phyloP scores from a whole-genome alignment of 92 coral and sea anemone genomes.

The Zoanthus sansibaricus region DNA sequence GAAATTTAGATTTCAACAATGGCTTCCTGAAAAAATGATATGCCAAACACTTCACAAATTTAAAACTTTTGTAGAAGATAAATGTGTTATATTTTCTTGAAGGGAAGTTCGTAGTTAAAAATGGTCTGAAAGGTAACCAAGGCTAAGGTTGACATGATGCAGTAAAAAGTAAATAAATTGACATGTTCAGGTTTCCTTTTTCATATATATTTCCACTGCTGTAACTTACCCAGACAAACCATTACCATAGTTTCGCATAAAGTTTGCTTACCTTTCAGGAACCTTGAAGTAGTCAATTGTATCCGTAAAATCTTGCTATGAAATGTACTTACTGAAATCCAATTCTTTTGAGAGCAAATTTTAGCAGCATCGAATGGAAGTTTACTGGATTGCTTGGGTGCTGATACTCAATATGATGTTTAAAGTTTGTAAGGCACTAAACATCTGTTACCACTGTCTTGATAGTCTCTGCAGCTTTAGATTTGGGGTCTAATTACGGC shows the following conservation, averaged over 20 bases:
- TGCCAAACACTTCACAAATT: neutral
- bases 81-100: too few relatives aligned
- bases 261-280: conserved; percentile 13
- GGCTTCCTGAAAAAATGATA: neutral
- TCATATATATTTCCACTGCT: too few relatives aligned
- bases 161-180: too few relatives aligned
- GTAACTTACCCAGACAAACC: neutral
- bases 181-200: too few relatives aligned
- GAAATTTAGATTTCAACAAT: conserved; percentile 5
- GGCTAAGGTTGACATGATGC: too few relatives aligned
- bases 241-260: neutral
- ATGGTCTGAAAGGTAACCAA: too few relatives aligned
- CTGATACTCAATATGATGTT: neutral
- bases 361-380: conserved; percentile 24
- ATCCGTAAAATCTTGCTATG: neutral
- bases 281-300: neutral
- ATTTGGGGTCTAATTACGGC: neutral
- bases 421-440: conserved; percentile 16
- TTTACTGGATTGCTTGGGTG: conserved; percentile 8
- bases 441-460: conserved; percentile 12
- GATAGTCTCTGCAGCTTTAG: conserved; percentile 1
- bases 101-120: too few relatives aligned
- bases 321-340: conserved; percentile 18
- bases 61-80: too few relatives aligned
- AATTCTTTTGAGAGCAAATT: conserved; percentile 19